Evolutionary conservation across 1,140 invertebrate genomes (phyloP).

Genomic region (Galendromus occidentalis): DNA sequence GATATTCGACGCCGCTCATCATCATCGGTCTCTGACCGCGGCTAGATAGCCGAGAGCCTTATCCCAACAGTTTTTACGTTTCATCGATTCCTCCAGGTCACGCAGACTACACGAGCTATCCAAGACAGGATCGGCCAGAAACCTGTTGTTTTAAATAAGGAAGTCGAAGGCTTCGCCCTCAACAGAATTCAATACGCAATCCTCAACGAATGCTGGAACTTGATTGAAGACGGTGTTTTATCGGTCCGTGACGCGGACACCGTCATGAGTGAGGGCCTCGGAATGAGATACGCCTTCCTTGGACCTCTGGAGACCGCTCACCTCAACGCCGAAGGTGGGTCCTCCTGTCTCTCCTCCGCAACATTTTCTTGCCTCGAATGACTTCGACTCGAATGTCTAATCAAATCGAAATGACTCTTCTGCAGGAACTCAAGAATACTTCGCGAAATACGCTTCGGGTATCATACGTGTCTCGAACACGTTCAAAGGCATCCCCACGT

Average conservation of each 20-base stretch:
- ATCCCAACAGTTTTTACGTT: no score
- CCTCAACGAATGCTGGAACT: constrained; percentile 71
- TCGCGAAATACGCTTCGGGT: constrained; percentile 41
- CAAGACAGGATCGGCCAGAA: constrained; percentile 75
- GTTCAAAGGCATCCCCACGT: constrained; percentile 42
- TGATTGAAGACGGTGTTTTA: constrained; percentile 61
- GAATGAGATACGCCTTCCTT: constrained; percentile 80
- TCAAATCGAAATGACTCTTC: neutral
- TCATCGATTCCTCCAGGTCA: neutral
- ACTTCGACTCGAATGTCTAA: neutral
- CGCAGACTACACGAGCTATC: constrained; percentile 41
- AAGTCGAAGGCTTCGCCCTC: constrained; percentile 75
- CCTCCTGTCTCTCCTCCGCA: neutral
- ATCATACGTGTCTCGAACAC: constrained; percentile 14
- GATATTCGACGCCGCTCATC: no score
- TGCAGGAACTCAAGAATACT: constrained; percentile 45
- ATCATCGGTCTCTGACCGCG: no score
- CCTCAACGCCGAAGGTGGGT: constrained; percentile 69
- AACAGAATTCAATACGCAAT: constrained; percentile 92
- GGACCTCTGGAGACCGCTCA: constrained; percentile 83
- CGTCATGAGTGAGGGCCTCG: constrained; percentile 81
- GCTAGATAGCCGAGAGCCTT: no score
- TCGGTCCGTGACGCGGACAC: constrained; percentile 71
- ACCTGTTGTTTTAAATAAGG: constrained; percentile 59
- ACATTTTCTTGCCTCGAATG: constrained; percentile 12